Conservation (phyloP, 2,113 vertebrate genomes). For the Myotis lucifugus region DNA sequence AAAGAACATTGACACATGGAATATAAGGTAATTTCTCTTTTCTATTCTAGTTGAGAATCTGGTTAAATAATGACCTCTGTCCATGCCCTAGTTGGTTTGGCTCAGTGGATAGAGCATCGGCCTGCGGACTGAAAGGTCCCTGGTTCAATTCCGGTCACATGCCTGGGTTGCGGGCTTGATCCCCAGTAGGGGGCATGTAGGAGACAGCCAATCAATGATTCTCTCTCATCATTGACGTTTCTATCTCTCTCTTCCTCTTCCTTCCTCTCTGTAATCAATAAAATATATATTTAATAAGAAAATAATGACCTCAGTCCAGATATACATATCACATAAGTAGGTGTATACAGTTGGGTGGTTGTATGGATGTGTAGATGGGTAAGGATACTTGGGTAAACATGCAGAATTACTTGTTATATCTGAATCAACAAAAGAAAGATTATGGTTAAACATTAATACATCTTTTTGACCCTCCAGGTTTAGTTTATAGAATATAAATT, state of each 20-base stretch:
- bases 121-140: too few species aligned
- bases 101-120: too few species aligned
- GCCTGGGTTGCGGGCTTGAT: too few species aligned
- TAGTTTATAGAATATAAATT: slow-evolving; percentile 1
- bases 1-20: not conserved
- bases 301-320: not conserved
- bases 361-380: not conserved
- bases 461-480: not conserved
- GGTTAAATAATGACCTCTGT: not conserved
- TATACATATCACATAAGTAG: not conserved
- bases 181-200: too few species aligned
- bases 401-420: not conserved
- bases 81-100: not conserved
- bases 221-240: too few species aligned
- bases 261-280: too few species aligned
- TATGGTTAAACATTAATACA: not conserved
- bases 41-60: not conserved
- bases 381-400: not conserved
- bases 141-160: too few species aligned
- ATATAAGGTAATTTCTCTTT: not conserved
- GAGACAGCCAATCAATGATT: too few species aligned
- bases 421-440: not conserved
- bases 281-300: not conserved
- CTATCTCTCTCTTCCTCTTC: too few species aligned
- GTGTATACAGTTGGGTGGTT: too few species aligned